Evolutionary conservation across 1,140 invertebrate genomes (phyloP), one percentile per base, ranked within the genome.

Genomic region (Lepidotrigona ventralis): DNA sequence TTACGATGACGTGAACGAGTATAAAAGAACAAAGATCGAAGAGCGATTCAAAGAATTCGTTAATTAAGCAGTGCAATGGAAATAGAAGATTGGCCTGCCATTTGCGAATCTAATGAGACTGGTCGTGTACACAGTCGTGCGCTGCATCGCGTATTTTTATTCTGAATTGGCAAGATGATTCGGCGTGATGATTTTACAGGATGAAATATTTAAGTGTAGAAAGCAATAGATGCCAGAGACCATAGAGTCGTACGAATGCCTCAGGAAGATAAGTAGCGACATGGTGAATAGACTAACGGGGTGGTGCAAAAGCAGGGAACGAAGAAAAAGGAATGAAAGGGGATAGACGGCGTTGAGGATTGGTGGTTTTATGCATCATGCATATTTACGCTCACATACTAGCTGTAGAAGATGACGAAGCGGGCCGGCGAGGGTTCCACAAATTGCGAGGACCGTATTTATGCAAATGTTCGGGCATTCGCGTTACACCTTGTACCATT

Each of bases 361-460:
- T 87, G 84, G 64, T 85, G 78, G 80, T 85, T 84, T 74, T 78
- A 84, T 85, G 84, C 82, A 85, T 89, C 88, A 89, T 91, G 79
- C 85, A 90, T 91, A 91, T 91, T 91, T 91, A 90, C 88, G 70
- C 84, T 89, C 86, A 86, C 85, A 87, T 87, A 85, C 79, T 87
- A 83, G 54, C 78, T 39, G 29, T 9, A 23, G 63, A 87, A 84
- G 70, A 86, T 46, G 75, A 78, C 82, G 79, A 69, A 53, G 72
- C 29, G 33, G 21, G 17, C 74, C 33, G 71, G 4, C 26, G 68
- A 79, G 79, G 33, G 63, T 76, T 79, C 58, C 23, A 39, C 79
- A 86, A 84, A 85, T 75, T 85, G 79, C 72, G 78, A 78, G 82
- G 33, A 72, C 79, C 78, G 82, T 86, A 88, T 89, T 90, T 88